Base-by-base conservation (phyloP, 2,113 vertebrate genomes). In the Cercopithecus mona region DNA sequence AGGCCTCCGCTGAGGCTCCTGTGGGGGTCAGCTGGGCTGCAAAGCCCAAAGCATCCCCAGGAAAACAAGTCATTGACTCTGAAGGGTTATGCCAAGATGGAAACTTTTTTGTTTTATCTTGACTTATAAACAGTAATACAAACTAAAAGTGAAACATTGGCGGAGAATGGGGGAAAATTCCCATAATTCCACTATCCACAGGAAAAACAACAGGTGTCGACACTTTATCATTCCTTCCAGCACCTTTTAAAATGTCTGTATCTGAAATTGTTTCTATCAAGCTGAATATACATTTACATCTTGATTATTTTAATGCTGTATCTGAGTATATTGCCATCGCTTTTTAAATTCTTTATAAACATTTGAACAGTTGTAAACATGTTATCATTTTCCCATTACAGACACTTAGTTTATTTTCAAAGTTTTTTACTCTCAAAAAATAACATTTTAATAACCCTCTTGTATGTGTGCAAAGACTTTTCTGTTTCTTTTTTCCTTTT, bases 301-400 rank as follows among this genome's bases (percentile, higher is more conserved):
- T 45, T 66, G 78, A 57, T 50, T 40, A 18, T 35, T 79, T 32
- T 78, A 48, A 79, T 50, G 45, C 61, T 35, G 40, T 79, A 64
- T 50, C 48, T 50, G 30, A 72, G 40, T 23, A 50, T n/a, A 27
- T n/a, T 79, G 59, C n/a, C 52, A 55, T 23, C 68, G 40, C 30
- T 90, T 94, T 93, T 81, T 72, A 93, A 82, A 91, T 64, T 92
- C 80, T 72, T 86, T 22, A 48, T 59, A 84, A 50, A 68, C 64
- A 72, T 96, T 97, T 88, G 88, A 88, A 84, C 45, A 82, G 80
- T 40, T 52, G 50, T 64, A 85, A 88, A 88, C 4, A 38, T 38
- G 20, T 52, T n/a, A 81, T 48, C n/a, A 11, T 80, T 86, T 92
- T 90, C 22, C 52, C 40, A 9, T 68, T 61, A 48, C 0, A 50